Base-by-base conservation (phyloP, 35 echinoderm and acorn worm species). In the Diadema setosum region DNA sequence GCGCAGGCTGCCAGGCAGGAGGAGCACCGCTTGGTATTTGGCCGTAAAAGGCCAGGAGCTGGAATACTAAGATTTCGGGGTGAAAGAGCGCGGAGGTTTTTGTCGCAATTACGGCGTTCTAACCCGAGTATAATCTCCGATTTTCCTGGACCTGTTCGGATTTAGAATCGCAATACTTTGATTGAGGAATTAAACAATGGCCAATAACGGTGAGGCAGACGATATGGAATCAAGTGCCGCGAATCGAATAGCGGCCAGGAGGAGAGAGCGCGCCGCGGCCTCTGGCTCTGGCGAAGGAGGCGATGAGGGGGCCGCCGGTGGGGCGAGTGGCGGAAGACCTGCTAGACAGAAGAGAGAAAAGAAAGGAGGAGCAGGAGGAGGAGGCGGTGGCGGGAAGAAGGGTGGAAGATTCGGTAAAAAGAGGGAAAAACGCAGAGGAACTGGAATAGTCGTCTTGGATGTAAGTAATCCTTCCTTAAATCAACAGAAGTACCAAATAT, bases 391-490 rank as follows among this genome's bases (percentile, higher is more conserved):
- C 2, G 63, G 63, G 3, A 34, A 34, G 37, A 78, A 78, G 73
- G 73, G 73, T n/a, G 73, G 73, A 78, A 78, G 73, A 20, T 78
- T 78, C 40, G 73, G 73, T 3, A 78, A 78, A 36, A 78, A 78
- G 73, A 78, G 73, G 25, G 73, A 78, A 25, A 78, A 78, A 44
- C 73, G 73, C 44, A 39, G 73, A 78, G 73, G 73, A 78, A 78
- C 73, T 31, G 73, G 73, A 41, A 78, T 78, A 26, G 73, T 78
- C 27, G 73, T 78, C 9, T 78, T 78, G 44, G 73, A 78, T 78
- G 73, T 78, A 78, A 78, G 73, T 78, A 78, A n/a, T n/a, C n/a
- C n/a, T n/a, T n/a, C n/a, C n/a, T n/a, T n/a, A n/a, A n/a, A n/a
- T n/a, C n/a, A n/a, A n/a, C n/a, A n/a, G n/a, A n/a, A n/a, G n/a